These are phyloP conservation scores for Platyscapa corneri DNA, from an alignment of 1,140 invertebrate species.

Conservation along the genomic window DNA sequence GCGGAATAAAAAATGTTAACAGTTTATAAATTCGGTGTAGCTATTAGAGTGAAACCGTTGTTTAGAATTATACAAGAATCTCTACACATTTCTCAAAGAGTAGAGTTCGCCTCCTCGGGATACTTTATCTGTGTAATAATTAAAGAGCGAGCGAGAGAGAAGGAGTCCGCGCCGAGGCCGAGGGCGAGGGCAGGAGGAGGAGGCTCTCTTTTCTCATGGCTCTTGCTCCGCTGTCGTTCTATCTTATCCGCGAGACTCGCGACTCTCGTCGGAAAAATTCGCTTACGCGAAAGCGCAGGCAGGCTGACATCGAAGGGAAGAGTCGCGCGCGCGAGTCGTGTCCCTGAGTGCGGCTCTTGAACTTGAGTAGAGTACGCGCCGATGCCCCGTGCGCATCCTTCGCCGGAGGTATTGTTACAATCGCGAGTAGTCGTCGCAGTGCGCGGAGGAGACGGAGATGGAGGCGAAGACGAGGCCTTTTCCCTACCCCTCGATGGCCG, in stretches of 20 bases:
- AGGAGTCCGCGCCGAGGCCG: background rate
- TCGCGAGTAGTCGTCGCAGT: conserved; percentile 56
- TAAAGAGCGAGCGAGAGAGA: conserved; percentile 35
- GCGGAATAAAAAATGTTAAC: background rate
- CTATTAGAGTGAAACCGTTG: conserved; percentile 27
- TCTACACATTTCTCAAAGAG: conserved; percentile 4
- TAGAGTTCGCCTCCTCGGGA: background rate
- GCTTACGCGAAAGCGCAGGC: conserved; percentile 61
- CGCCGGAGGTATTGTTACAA: conserved; percentile 73
- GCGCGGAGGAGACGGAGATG: background rate
- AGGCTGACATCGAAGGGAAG: conserved; percentile 20
- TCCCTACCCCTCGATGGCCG: background rate
- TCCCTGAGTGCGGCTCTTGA: conserved; percentile 74
- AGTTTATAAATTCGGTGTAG: conserved; percentile 1
- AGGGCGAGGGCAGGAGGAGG: background rate
- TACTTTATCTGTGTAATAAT: conserved; percentile 39
- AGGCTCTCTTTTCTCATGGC: conserved; percentile 8
- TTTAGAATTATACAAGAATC: conserved; percentile 32
- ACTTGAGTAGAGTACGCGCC: conserved; percentile 59
- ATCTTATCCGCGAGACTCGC: conserved; percentile 39
- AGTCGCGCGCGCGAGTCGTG: conserved; percentile 54
- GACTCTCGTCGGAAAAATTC: conserved; percentile 64
- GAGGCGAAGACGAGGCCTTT: background rate
- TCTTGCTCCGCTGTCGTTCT: conserved; percentile 14
- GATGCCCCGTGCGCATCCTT: conserved; percentile 62